phyloP scores from a whole-genome alignment of 2,797 vertebrate genomes.

The Mycteria americana region DNA sequence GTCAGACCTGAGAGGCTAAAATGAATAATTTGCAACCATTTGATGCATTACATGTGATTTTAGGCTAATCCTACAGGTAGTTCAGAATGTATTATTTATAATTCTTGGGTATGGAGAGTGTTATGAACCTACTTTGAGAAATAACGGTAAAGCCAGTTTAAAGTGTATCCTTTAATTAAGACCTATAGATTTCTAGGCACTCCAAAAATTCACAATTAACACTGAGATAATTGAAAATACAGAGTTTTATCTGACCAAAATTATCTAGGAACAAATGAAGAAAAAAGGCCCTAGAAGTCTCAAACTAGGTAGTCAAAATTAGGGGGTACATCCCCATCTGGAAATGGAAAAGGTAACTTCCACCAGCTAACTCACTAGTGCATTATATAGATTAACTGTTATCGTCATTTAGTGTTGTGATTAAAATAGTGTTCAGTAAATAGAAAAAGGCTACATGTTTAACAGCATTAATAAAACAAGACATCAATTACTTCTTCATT shows the following conservation, averaged over 20 bases:
- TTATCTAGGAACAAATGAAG: background rate
- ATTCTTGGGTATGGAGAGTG: conserved; percentile 12
- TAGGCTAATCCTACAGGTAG: background rate
- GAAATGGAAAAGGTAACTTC: background rate
- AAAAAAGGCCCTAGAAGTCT: background rate
- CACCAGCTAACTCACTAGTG: background rate
- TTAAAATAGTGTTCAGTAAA: background rate
- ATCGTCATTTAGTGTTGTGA: background rate
- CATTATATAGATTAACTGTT: background rate
- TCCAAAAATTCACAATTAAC: background rate
- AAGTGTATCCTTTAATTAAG: background rate
- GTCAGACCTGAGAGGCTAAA: background rate
- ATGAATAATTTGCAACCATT: conserved; percentile 3
- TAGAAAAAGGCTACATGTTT: background rate
- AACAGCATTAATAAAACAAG: background rate
- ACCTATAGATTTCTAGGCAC: background rate
- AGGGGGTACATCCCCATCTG: background rate
- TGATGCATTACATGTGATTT: background rate
- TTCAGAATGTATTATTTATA: conserved; percentile 20
- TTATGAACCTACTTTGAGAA: conserved; percentile 6
- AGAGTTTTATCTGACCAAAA: background rate
- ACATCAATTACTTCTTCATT: background rate
- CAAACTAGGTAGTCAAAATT: background rate
- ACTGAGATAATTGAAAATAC: background rate
- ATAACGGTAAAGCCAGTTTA: conserved; percentile 20